Evolutionary conservation across 2,888 invertebrate species (phyloP).

Genomic region (Heterodera filipjevi): DNA sequence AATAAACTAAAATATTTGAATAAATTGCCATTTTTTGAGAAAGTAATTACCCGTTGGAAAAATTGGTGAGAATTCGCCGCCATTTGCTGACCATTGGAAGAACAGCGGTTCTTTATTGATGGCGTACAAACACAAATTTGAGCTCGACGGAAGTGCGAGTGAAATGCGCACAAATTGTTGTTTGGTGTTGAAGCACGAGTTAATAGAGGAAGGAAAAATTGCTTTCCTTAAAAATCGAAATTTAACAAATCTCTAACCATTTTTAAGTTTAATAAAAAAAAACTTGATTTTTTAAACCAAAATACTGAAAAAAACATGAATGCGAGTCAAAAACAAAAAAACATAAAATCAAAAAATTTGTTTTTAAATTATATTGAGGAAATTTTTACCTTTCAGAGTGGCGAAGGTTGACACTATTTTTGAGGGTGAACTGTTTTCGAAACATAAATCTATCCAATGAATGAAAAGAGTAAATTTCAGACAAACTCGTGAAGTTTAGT

Average conservation of each 20-base stretch:
- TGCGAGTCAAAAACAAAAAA: too few relatives aligned
- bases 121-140: conserved; percentile 50
- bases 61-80: conserved; percentile 40
- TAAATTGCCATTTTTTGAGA: neutral
- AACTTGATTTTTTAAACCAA: too few relatives aligned
- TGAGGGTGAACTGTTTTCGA: conserved; percentile 31
- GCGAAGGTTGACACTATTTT: conserved; percentile 55
- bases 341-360: neutral
- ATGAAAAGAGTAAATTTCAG: too few relatives aligned
- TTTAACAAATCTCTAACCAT: neutral
- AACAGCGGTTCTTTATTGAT: conserved; percentile 54
- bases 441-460: too few relatives aligned
- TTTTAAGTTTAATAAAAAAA: neutral
- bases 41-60: conserved; percentile 49
- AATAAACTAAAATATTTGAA: neutral
- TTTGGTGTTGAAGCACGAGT: conserved; percentile 29
- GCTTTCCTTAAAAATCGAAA: conserved; percentile 37
- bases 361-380: neutral
- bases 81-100: conserved; percentile 49
- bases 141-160: conserved; percentile 42
- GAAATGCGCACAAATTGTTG: conserved; percentile 30
- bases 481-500: too few relatives aligned
- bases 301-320: too few relatives aligned
- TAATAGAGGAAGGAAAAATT: conserved; percentile 27
- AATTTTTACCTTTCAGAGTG: conserved; percentile 54